Conservation (phyloP, 2,113 vertebrate genomes). For the Todiramphus chloris region DNA sequence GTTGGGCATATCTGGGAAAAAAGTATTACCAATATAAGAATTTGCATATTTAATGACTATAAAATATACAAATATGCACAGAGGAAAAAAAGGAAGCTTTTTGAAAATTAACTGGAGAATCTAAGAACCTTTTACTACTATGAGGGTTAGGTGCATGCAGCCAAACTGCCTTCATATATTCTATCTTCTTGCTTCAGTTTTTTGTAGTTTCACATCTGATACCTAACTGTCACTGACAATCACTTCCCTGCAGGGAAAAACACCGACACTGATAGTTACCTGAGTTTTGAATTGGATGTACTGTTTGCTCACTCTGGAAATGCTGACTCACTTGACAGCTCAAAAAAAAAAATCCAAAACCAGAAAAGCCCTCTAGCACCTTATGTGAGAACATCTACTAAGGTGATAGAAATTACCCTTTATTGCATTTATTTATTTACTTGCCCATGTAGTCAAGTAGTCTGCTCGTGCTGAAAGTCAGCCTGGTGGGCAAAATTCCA, state of each 20-base stretch:
- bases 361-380: neutral
- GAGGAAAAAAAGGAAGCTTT: neutral
- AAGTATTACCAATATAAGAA: neutral
- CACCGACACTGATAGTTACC: neutral
- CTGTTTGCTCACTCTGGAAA: neutral
- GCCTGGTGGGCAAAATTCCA: neutral
- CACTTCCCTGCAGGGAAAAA: neutral
- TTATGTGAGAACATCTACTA: neutral
- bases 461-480: neutral
- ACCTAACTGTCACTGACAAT: neutral
- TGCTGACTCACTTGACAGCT: conserved; percentile 4
- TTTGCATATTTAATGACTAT: neutral
- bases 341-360: neutral
- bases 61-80: neutral
- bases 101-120: neutral
- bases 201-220: neutral
- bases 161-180: neutral
- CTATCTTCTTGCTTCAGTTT: neutral
- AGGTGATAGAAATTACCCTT: neutral
- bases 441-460: neutral
- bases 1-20: neutral
- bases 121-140: neutral
- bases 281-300: neutral
- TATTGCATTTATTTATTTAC: neutral
- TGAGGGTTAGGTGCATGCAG: neutral